Conservation (phyloP, 2,113 vertebrate genomes). For the Apodemus speciosus region DNA sequence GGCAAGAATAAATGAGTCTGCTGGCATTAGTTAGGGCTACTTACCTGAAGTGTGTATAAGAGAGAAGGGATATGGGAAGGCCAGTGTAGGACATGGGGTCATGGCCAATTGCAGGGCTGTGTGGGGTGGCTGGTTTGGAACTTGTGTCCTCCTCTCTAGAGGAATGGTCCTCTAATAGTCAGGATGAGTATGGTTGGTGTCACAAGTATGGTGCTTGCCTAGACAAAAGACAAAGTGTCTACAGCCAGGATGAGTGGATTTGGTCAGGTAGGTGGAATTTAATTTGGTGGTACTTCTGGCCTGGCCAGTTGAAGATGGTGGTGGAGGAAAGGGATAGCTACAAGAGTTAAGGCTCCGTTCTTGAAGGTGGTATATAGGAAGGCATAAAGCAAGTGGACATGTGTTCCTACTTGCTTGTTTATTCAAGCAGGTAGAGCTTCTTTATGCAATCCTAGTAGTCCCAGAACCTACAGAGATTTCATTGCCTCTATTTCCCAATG, state of each 20-base stretch:
- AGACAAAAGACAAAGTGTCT: background rate
- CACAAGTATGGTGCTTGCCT: background rate
- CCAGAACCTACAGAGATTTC: too few species aligned
- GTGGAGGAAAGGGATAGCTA: background rate
- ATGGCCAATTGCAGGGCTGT: background rate
- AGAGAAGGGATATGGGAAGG: background rate
- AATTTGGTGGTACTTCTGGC: background rate
- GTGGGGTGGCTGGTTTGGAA: background rate
- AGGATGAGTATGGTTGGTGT: background rate
- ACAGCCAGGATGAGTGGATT: background rate
- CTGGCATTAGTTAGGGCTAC: background rate
- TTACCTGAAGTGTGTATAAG: background rate
- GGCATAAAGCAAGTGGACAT: background rate
- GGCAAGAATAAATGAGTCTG: background rate
- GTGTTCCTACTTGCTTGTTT: background rate
- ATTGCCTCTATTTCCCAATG: background rate
- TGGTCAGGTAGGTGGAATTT: background rate
- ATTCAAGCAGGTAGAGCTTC: background rate
- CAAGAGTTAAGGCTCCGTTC: background rate
- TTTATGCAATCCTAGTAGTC: background rate
- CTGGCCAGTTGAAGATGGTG: background rate
- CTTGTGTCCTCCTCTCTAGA: too few species aligned
- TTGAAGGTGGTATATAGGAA: background rate
- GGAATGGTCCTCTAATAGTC: background rate
- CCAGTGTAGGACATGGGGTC: background rate